phyloP scores from a whole-genome alignment of 1,140 invertebrate genomes.

The Paramacrobiotus metropolitanus region DNA sequence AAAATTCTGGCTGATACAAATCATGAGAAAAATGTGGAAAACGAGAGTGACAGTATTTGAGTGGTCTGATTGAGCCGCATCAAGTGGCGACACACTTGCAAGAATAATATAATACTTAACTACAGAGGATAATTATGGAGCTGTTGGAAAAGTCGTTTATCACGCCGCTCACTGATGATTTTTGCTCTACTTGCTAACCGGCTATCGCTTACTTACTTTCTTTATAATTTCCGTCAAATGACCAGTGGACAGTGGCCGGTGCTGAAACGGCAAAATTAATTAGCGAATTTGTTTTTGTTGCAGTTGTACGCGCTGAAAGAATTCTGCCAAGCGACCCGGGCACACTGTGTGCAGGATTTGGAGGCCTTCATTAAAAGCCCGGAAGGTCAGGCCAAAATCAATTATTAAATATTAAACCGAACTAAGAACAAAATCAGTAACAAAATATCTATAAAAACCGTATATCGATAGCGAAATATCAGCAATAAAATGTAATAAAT shows the following conservation, averaged over 20 bases:
- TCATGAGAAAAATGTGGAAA: neutral
- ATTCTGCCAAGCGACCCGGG: neutral
- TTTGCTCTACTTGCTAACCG: too few relatives aligned
- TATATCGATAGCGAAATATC: too few relatives aligned
- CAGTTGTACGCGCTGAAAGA: conserved; percentile 2
- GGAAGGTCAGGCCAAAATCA: neutral
- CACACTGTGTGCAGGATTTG: neutral
- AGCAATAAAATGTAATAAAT: too few relatives aligned
- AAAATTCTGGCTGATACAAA: neutral
- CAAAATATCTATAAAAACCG: too few relatives aligned
- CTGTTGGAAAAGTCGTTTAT: neutral
- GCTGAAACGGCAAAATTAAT: neutral
- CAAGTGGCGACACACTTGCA: too few relatives aligned
- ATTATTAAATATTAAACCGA: too few relatives aligned
- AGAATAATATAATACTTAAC: too few relatives aligned
- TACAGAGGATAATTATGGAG: neutral
- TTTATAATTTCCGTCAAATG: too few relatives aligned
- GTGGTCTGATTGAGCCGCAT: too few relatives aligned
- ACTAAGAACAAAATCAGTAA: too few relatives aligned
- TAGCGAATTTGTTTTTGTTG: neutral
- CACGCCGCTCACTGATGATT: neutral
- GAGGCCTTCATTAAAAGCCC: neutral
- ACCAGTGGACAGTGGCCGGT: too few relatives aligned
- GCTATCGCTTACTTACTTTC: too few relatives aligned
- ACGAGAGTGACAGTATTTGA: neutral